phyloP scores from a whole-genome alignment of 2,888 invertebrate genomes.

The Emesis furor region DNA sequence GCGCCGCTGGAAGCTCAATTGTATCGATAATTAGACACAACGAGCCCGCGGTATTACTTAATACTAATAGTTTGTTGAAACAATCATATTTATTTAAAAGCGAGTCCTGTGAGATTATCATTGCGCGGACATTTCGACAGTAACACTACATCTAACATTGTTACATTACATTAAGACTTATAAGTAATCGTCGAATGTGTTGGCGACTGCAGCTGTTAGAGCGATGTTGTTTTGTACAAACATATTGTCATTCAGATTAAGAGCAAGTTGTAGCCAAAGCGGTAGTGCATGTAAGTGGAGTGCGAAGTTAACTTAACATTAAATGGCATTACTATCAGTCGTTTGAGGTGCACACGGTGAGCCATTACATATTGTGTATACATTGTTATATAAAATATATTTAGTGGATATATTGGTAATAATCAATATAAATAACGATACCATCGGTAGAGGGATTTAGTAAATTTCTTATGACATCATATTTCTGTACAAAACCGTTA shows the following conservation, averaged over 20 bases:
- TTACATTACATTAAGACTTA: background rate
- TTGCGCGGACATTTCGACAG: background rate
- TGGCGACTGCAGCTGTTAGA: background rate
- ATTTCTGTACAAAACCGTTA: too few species aligned
- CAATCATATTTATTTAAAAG: background rate
- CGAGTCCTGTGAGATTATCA: background rate
- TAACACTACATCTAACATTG: background rate
- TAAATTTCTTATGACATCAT: too few species aligned
- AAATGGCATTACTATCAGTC: slow-evolving; percentile 14
- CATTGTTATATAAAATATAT: background rate
- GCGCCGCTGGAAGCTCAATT: background rate
- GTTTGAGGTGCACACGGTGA: background rate
- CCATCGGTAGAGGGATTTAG: too few species aligned
- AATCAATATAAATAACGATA: too few species aligned
- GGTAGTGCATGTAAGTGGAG: background rate
- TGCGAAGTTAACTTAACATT: background rate
- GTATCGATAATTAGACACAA: background rate
- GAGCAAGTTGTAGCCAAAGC: background rate
- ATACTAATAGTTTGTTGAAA: background rate
- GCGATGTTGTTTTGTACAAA: background rate
- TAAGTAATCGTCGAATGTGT: background rate
- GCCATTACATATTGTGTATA: background rate
- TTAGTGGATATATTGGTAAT: too few species aligned
- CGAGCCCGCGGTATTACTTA: background rate
- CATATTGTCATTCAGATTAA: background rate